Percentiles rank a stretch among this genome's conserved stretches.
phyloP scores from a whole-genome alignment of 2,113 vertebrate genomes.

The Saiga tatarica region DNA sequence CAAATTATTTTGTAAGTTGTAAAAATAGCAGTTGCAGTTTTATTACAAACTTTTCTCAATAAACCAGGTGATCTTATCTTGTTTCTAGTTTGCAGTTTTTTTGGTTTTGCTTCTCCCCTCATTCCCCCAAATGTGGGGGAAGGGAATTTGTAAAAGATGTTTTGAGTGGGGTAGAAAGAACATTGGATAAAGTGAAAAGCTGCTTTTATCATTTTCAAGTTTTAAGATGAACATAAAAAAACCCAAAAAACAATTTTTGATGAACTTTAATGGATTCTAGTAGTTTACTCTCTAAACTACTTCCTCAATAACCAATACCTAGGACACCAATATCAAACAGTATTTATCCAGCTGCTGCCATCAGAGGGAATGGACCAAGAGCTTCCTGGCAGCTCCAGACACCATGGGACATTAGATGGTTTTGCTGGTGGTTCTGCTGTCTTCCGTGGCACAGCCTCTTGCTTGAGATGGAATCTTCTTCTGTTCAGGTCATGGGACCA shows the following conservation, averaged over 20 bases:
- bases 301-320: neutral
- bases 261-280: neutral
- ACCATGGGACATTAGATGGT: neutral
- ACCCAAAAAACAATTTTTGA: neutral
- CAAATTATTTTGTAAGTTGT: slow-evolving; percentile 65
- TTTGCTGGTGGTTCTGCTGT: neutral
- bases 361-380: neutral
- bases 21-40: slow-evolving; percentile 49
- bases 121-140: neutral
- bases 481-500: neutral
- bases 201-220: neutral
- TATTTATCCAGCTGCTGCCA: neutral
- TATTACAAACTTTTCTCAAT: slow-evolving; percentile 67
- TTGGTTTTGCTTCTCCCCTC: neutral
- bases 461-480: neutral
- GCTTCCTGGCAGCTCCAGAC: neutral
- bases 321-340: no score
- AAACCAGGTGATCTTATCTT: slow-evolving; percentile 72
- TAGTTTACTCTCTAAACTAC: neutral
- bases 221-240: neutral
- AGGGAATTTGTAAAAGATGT: neutral
- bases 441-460: neutral
- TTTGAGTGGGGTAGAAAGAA: neutral
- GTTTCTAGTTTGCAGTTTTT: slow-evolving; percentile 47
- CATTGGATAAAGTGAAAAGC: neutral